phyloP scores from a whole-genome alignment of 2,888 invertebrate genomes.

The Oscheius sp. region DNA sequence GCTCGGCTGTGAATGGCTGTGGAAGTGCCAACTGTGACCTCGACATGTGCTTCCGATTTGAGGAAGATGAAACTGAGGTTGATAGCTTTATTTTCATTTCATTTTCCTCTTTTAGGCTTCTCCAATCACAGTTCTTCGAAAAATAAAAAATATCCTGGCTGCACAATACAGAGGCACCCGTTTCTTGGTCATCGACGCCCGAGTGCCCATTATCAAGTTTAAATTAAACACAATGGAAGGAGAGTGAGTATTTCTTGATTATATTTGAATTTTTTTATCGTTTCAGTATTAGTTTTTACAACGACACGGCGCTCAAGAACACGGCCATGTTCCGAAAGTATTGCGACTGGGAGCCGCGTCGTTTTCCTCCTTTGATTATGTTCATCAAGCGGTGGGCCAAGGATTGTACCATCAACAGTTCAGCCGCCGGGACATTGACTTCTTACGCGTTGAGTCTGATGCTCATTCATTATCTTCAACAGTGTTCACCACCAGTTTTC shows the following conservation, averaged over 20 bases:
- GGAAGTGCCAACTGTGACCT: constrained; percentile 78
- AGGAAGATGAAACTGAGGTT: constrained; percentile 47
- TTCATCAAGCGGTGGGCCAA: constrained; percentile 76
- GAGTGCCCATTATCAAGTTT: constrained; percentile 77
- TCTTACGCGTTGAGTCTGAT: constrained; percentile 79
- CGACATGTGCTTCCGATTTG: constrained; percentile 78
- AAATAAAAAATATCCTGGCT: too few species aligned
- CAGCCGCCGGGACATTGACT: constrained; percentile 78
- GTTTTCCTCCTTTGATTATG: constrained; percentile 74
- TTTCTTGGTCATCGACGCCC: neutral
- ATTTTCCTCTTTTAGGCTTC: neutral
- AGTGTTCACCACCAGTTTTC: constrained; percentile 76
- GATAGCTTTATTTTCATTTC: neutral
- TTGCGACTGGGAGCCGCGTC: constrained; percentile 76
- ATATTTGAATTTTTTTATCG: neutral
- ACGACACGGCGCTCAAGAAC: constrained; percentile 78
- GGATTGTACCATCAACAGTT: constrained; percentile 77
- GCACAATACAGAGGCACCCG: neutral
- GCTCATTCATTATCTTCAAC: constrained; percentile 78
- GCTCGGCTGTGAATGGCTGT: constrained; percentile 79
- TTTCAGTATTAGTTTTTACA: constrained; percentile 77
- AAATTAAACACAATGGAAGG: neutral
- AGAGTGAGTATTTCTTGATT: neutral
- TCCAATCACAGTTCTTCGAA: too few species aligned
- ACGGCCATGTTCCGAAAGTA: constrained; percentile 77